Conservation (phyloP, 2,888 invertebrate genomes). For the Metacarcinus magister region DNA sequence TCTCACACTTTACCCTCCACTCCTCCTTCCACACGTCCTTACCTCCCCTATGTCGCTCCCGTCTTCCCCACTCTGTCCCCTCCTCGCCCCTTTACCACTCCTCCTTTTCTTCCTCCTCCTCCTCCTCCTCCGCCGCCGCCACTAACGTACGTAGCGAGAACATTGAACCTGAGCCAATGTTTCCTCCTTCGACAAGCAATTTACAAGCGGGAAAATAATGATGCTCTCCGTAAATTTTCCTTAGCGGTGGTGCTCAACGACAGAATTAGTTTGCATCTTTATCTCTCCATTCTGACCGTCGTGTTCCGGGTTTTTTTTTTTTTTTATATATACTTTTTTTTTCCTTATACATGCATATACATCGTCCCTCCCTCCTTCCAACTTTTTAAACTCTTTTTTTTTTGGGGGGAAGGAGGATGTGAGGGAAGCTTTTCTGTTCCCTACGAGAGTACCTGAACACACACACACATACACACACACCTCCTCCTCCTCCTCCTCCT, state of each 20-base stretch:
- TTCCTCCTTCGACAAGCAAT: constrained; percentile 38
- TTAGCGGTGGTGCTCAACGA: not conserved
- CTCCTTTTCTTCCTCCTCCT: not conserved
- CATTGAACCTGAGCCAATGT: constrained; percentile 15
- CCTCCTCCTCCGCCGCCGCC: not conserved
- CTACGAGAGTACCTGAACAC: no score
- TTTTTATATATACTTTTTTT: not conserved
- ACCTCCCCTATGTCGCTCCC: no score
- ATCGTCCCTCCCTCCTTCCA: not conserved
- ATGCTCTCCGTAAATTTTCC: not conserved
- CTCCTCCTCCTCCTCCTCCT: no score
- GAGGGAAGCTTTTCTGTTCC: no score
- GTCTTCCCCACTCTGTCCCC: no score
- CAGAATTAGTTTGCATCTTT: constrained; percentile 21
- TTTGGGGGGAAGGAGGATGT: not conserved
- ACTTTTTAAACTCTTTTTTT: not conserved
- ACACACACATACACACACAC: no score
- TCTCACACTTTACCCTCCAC: not conserved
- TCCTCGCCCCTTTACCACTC: not conserved
- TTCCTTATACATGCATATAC: not conserved
- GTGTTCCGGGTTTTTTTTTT: not conserved
- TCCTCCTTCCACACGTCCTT: not conserved
- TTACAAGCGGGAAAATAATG: not conserved
- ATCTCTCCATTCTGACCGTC: not conserved
- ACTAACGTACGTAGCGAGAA: not conserved